Evolutionary conservation across 2,797 vertebrate species (phyloP), one percentile per base, ranked within the genome.

Genomic region (Pagetopsis macropterus): DNA sequence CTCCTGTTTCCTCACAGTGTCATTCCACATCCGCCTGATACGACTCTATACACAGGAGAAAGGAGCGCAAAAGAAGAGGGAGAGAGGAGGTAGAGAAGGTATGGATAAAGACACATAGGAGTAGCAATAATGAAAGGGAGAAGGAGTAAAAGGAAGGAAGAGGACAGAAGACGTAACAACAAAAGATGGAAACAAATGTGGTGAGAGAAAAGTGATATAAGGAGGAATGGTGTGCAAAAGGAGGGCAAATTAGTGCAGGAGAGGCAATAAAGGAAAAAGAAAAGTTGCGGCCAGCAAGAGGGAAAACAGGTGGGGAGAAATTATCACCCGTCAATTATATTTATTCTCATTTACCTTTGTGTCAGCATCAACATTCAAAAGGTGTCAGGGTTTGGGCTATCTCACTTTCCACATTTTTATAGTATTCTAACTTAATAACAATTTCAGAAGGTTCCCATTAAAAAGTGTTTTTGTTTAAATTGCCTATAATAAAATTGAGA

Each of bases 11-110:
- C 98, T 95, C 89, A 99, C 98, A 5, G 98, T 99, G 94, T 99
- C 98, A 75, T 99, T 99, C 98, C 98, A 99, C 98, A 99, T 99
- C 91, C 98, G 95, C 87, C 98, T 95, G 87, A 99, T 99, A 74
- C 98, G 98, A 92, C 98, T 99, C 98, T 99, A 82, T 54, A 64
- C 71, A 65, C 75, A 69, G 60, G 66, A 72, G 62, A 72, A 73
- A 65, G 71, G 76, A 67, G 68, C 19, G 15, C 50, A 83, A 75
- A 43, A 64, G 52, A 33, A 46, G 31, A 44, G 68, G 41, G n/a
- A 50, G 59, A 33, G 40, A 31, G 57, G 68, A 59, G 68, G 56
- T 16, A 37, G 56, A 48, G 62, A 44, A 23, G 37, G 65, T 37
- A 55, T 49, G 65, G 81, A 17, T 23, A 55, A 41, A 75, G 70